Percentiles rank a stretch among this genome's conserved stretches.
Evolutionary conservation across 2,888 invertebrate species (phyloP).

Genomic region (Latheticus oryzae): DNA sequence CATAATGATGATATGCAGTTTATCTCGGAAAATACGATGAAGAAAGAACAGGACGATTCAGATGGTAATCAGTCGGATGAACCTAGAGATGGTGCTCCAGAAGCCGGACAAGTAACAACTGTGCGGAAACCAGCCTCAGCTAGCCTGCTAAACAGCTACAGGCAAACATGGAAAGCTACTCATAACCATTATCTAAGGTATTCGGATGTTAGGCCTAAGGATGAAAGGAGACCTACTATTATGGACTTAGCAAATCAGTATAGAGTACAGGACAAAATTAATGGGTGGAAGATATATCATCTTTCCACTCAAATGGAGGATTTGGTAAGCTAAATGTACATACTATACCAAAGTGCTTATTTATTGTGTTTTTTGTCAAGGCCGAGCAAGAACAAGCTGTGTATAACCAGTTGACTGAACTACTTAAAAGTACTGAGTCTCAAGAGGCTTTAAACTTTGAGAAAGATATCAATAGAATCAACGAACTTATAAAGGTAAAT

Average conservation of each 20-base stretch:
- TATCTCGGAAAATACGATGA: constrained; percentile 67
- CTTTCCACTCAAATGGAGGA: constrained; percentile 94
- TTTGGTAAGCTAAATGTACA: constrained; percentile 70
- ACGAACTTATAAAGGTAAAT: constrained; percentile 72
- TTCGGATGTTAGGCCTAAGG: constrained; percentile 87
- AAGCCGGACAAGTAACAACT: constrained; percentile 55
- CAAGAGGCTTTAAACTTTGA: constrained; percentile 58
- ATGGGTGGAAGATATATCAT: constrained; percentile 96
- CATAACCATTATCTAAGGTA: constrained; percentile 79
- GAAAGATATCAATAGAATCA: constrained; percentile 65
- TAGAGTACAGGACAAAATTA: constrained; percentile 86
- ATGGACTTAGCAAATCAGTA: constrained; percentile 91
- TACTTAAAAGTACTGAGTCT: constrained; percentile 63
- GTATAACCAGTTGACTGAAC: constrained; percentile 63
- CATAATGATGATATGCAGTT: constrained; percentile 73
- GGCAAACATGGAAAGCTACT: constrained; percentile 77
- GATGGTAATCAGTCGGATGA: constrained; percentile 61
- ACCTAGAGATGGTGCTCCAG: constrained; percentile 60
- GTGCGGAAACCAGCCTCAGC: constrained; percentile 64
- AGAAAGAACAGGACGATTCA: constrained; percentile 63
- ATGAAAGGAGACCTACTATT: constrained; percentile 87
- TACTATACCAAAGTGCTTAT: constrained; percentile 11
- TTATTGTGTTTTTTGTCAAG: too few relatives aligned
- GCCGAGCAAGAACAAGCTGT: constrained; percentile 69
- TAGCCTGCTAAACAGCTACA: constrained; percentile 73